Evolutionary conservation across 1,140 invertebrate genomes (phyloP).

Genomic region (Aphidius ervi): DNA sequence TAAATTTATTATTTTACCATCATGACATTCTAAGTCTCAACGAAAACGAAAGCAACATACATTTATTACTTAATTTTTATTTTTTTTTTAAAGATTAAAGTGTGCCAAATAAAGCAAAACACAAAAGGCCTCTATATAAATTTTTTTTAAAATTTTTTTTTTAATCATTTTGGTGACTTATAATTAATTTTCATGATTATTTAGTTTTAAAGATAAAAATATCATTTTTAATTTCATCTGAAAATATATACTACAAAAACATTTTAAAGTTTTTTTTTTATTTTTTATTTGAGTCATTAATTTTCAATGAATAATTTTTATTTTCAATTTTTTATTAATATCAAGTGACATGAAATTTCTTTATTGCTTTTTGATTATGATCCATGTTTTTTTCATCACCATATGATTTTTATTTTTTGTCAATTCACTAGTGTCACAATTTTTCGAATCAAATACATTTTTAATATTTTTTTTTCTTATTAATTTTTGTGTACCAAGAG

Average conservation of each 20-base stretch:
- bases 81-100: background rate
- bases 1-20: slow-evolving; percentile 11
- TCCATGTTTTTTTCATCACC: slow-evolving; percentile 18
- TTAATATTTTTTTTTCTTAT: slow-evolving; percentile 1
- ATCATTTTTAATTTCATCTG: too few species aligned
- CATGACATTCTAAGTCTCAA: slow-evolving; percentile 16
- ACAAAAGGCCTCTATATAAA: background rate
- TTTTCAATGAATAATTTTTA: background rate
- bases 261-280: too few species aligned
- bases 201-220: background rate
- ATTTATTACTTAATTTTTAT: background rate
- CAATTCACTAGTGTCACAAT: background rate
- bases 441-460: background rate
- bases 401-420: slow-evolving; percentile 3
- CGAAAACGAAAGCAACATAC: slow-evolving; percentile 14
- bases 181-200: background rate
- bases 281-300: too few species aligned
- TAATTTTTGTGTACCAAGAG: slow-evolving; percentile 19
- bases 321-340: background rate
- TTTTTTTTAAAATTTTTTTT: background rate
- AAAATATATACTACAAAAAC: too few species aligned
- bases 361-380: slow-evolving; percentile 20
- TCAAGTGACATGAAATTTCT: slow-evolving; percentile 13
- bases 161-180: background rate
- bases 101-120: background rate